These are phyloP conservation scores for Psittacara wagleri DNA, from an alignment of 2,113 vertebrate species.

Conservation along the genomic window DNA sequence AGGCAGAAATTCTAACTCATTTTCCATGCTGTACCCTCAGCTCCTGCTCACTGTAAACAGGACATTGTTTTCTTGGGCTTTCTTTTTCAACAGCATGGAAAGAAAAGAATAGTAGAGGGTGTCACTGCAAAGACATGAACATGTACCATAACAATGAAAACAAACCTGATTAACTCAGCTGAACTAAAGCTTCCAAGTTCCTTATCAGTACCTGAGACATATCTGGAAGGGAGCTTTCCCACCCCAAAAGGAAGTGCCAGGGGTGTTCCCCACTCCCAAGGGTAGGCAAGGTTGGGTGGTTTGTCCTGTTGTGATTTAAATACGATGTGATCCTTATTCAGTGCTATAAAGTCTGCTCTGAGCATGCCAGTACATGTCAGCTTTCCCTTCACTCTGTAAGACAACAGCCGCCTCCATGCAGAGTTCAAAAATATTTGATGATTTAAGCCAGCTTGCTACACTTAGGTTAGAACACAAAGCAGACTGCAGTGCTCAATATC, in stretches of 20 bases:
- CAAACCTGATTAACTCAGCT: constrained; percentile 36
- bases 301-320: constrained; percentile 69
- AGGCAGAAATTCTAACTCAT: constrained; percentile 28
- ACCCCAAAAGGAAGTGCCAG: constrained; percentile 67
- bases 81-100: background rate
- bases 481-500: constrained; percentile 50
- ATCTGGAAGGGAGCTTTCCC: constrained; percentile 62
- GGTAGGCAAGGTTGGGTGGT: constrained; percentile 60
- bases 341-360: constrained; percentile 47
- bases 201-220: constrained; percentile 51
- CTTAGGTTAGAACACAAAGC: constrained; percentile 61
- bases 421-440: constrained; percentile 57
- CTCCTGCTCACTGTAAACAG: constrained; percentile 14
- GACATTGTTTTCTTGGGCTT: constrained; percentile 22
- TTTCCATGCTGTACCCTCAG: constrained; percentile 3
- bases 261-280: constrained; percentile 64
- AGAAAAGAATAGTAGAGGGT: constrained; percentile 23
- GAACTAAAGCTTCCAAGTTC: constrained; percentile 50
- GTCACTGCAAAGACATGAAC: constrained; percentile 56
- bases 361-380: constrained; percentile 66
- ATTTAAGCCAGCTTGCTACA: constrained; percentile 64
- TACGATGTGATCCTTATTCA: constrained; percentile 57
- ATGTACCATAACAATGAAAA: constrained; percentile 44
- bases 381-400: constrained; percentile 53
- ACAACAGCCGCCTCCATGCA: constrained; percentile 60